phyloP scores from a whole-genome alignment of 2,888 invertebrate species.

The Octonoba sinensis region DNA sequence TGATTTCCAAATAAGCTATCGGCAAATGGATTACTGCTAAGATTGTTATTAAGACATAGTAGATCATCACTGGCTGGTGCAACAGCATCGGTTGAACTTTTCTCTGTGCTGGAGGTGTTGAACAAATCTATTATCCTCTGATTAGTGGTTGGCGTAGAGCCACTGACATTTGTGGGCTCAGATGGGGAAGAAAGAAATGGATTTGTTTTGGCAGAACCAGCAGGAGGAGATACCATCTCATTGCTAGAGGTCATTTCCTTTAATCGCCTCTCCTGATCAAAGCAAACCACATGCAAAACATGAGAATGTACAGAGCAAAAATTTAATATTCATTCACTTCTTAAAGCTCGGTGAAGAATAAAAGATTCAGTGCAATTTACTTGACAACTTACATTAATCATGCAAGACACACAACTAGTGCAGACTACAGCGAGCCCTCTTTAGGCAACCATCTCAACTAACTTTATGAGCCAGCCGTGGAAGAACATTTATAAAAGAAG shows the following conservation, averaged over 20 bases:
- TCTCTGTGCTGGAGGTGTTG: conserved; percentile 56
- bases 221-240: conserved; percentile 42
- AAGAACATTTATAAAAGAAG: too few relatives aligned
- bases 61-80: conserved; percentile 88
- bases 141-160: conserved; percentile 27
- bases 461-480: too few relatives aligned
- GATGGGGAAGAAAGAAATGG: conserved; percentile 62
- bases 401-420: not conserved
- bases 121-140: conserved; percentile 65
- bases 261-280: conserved; percentile 56
- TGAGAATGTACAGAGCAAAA: not conserved
- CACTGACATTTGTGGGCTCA: conserved; percentile 17
- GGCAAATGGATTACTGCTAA: conserved; percentile 85
- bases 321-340: not conserved
- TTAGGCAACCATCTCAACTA: too few relatives aligned
- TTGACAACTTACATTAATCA: not conserved
- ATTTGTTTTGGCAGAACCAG: conserved; percentile 57
- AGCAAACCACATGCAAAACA: not conserved
- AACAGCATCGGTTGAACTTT: conserved; percentile 60
- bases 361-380: too few relatives aligned
- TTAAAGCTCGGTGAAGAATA: not conserved
- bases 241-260: conserved; percentile 46
- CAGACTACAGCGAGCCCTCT: too few relatives aligned
- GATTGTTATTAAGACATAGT: conserved; percentile 81
- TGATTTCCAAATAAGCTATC: conserved; percentile 69